Percentiles rank a stretch among this genome's conserved stretches.
These are phyloP conservation scores for Pyrocoelia pectoralis DNA, from an alignment of 2,888 invertebrate genomes.

Conservation along the genomic window DNA sequence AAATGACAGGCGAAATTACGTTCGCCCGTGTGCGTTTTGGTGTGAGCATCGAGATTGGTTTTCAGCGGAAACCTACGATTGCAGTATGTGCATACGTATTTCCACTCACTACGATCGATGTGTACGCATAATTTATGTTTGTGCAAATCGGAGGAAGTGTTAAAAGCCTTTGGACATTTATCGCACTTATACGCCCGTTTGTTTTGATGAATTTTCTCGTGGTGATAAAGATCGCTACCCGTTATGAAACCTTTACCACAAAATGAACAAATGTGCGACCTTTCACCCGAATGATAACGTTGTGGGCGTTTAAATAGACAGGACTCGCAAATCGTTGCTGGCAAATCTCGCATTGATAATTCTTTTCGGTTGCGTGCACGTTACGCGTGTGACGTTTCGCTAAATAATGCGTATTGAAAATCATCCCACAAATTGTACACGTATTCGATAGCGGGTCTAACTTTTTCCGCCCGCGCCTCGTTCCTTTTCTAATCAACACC, in stretches of 20 bases:
- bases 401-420: constrained; percentile 50
- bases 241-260: constrained; percentile 60
- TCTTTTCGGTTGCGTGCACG: constrained; percentile 53
- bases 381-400: constrained; percentile 50
- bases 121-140: constrained; percentile 56
- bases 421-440: constrained; percentile 47
- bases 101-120: constrained; percentile 50
- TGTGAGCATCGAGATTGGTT: constrained; percentile 52
- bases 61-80: constrained; percentile 51
- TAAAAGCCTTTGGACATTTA: constrained; percentile 54
- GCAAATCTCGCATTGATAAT: constrained; percentile 51
- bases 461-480: constrained; percentile 33
- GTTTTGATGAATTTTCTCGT: constrained; percentile 55
- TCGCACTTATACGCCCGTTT: constrained; percentile 52
- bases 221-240: constrained; percentile 53
- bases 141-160: constrained; percentile 54
- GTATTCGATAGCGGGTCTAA: constrained; percentile 21
- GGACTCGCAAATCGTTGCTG: constrained; percentile 51
- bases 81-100: constrained; percentile 51
- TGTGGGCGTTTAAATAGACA: constrained; percentile 53
- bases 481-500: not conserved
- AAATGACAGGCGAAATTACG: constrained; percentile 52
- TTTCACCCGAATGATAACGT: constrained; percentile 49
- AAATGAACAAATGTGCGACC: constrained; percentile 52
- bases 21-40: constrained; percentile 53